Evolutionary conservation across 2,797 vertebrate species (phyloP), one percentile per base, ranked within the genome.

Genomic region (Arnoldichthys spilopterus): DNA sequence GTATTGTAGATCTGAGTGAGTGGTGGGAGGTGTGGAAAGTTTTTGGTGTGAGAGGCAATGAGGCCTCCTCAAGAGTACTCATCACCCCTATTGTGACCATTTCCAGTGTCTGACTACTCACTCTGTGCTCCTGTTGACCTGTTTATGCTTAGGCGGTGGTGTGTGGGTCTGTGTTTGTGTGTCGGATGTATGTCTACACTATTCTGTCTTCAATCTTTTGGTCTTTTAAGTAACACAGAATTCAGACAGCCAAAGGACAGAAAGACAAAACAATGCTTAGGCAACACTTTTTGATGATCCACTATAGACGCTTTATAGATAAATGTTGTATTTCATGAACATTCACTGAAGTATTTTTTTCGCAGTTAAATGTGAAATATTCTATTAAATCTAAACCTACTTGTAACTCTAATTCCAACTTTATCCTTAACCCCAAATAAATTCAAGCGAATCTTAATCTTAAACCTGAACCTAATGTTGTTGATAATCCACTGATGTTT

Each of bases 1-100:
- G 94, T 93, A 95, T 95, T 94, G 93, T 94, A 94, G 92, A 94
- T 92, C 93, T 91, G 93, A 94, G 93, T 93, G 93, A 92, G 81
- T 83, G 34, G 34, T 3, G 88, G 72, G 78, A 73, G 68, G 76
- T 93, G 92, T 93, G 92, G 92, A 80, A 81, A 70, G 70, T 83
- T 79, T 85, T 83, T 81, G 74, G 72, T 77, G 64, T 11, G 40
- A 79, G 68, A 81, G 72, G 94, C 81, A 62, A 68, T 77, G 74
- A 83, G 82, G 94, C 93, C 94, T 94, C 92, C 92, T 89, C 90
- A 88, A 95, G 92, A 93, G 91, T 92, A 92, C 93, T 95, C 92
- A 91, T 92, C 90, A 90, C 90, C 91, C 37, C 92, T 90, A 92
- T 92, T 92, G 91, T 93, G 93, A 93, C 92, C 90, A 93, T 93